Evolutionary conservation across 2,113 vertebrate species (phyloP), one percentile per base, ranked within the genome.

Genomic region (Nothocercus julius): DNA sequence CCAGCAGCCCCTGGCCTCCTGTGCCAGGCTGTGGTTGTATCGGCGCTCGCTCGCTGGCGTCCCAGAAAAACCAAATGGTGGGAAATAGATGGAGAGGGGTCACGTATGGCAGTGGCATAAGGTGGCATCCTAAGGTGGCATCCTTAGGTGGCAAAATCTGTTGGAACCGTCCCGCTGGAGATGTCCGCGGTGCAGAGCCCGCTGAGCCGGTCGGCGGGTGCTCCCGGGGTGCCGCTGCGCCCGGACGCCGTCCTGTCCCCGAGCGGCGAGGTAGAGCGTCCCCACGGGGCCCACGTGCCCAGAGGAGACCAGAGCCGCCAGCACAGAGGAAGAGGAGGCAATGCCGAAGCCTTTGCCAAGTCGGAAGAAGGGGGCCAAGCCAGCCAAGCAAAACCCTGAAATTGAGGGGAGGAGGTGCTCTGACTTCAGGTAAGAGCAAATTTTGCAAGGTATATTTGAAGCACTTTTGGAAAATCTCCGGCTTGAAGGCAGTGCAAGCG

Each of bases 1-100:
- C 87, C 54, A 51, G 47, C 92, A 95, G 88, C 95, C 94, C 72
- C 68, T 90, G 68, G 93, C 58, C 81, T 82, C 34, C 62, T 27
- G 47, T 51, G 1, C 68, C 86, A 94, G 89, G 73, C 47, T 95
- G 61, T 86, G 89, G 78, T 96, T 92, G 53, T 67, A 25, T 5
- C 32, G 87, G 44, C 21, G 44, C 69, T 40, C 4, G 32, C 68
- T 81, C 51, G 74, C 64, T 74, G 42, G 44, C 45, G 85, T 40
- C 89, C 72, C 82, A 53, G 94, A 30, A 56, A 42, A 45, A 49
- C 91, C 82, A 75, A 73, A 28, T n/a, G 73, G 38, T 20, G 69
- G 18, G 62, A 54, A 49, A 22, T 19, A 70, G 9, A 21, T 54
- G 90, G 91, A 73, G 73, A 92, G 80, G 82, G 96, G 80, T 73